Percentiles rank a stretch among this genome's conserved stretches.
phyloP scores from a whole-genome alignment of 2,113 vertebrate genomes.

The Axis porcinus region DNA sequence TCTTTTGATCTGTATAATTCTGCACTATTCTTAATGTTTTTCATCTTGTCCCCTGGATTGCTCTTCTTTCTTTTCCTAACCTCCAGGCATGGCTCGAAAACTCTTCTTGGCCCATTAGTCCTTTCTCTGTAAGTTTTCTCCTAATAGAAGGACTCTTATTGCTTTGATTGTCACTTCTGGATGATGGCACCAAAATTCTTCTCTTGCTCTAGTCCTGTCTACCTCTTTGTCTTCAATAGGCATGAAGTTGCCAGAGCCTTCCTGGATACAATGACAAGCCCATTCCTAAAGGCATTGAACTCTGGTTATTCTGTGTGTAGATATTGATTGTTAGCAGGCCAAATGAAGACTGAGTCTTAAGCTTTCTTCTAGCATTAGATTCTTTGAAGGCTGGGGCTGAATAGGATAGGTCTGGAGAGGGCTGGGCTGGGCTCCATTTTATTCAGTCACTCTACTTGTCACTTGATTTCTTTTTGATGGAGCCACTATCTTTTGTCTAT shows the following conservation, averaged over 20 bases:
- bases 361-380: background rate
- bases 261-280: background rate
- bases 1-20: background rate
- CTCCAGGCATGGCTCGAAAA: background rate
- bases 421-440: background rate
- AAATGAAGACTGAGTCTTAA: conserved; percentile 25
- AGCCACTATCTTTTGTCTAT: conserved; percentile 23
- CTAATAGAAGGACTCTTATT: background rate
- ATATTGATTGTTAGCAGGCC: background rate
- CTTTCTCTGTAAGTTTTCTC: background rate
- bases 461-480: conserved; percentile 27
- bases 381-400: background rate
- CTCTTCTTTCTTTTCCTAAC: background rate
- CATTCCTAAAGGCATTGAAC: background rate
- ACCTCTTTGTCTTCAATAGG: background rate
- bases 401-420: background rate
- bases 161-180: background rate
- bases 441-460: background rate
- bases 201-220: background rate
- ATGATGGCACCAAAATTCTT: background rate
- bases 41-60: background rate
- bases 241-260: background rate
- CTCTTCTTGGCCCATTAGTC: background rate
- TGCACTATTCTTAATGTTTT: background rate
- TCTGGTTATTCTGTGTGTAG: background rate